Evolutionary conservation across 2,113 vertebrate species (phyloP).

Genomic region (Cricetomys ansorgei): DNA sequence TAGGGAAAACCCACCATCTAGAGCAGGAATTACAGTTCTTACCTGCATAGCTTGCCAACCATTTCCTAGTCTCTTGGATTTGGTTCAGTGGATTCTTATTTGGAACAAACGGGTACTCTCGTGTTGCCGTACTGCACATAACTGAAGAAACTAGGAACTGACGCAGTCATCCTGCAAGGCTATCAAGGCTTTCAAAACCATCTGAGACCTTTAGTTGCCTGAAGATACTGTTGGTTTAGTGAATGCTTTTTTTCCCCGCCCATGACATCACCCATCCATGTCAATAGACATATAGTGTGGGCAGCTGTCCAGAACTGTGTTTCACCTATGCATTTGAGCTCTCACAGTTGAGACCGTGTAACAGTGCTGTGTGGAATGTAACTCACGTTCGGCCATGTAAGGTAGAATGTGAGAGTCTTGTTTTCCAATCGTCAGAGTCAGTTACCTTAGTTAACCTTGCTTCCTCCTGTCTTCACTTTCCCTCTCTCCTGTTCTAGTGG

Average conservation of each 20-base stretch:
- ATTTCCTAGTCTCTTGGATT: slow-evolving; percentile 28
- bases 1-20: not conserved
- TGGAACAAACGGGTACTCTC: not conserved
- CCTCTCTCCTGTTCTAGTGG: slow-evolving; percentile 95
- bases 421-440: slow-evolving; percentile 86
- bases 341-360: slow-evolving; percentile 27
- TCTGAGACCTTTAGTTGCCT: not conserved
- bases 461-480: slow-evolving; percentile 85
- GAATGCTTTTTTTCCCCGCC: not conserved
- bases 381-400: slow-evolving; percentile 43
- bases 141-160: not conserved
- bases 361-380: slow-evolving; percentile 18
- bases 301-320: not conserved
- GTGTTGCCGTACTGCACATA: not conserved
- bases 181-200: not conserved
- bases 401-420: slow-evolving; percentile 79
- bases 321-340: not conserved
- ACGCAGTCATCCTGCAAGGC: not conserved
- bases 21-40: not conserved
- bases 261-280: not conserved
- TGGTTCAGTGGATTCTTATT: not conserved
- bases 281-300: not conserved
- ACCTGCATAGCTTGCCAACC: not conserved
- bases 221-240: not conserved
- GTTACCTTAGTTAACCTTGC: slow-evolving; percentile 91